Evolutionary conservation across 2,888 invertebrate species (phyloP).

Genomic region (Neoitamus cyanurus): DNA sequence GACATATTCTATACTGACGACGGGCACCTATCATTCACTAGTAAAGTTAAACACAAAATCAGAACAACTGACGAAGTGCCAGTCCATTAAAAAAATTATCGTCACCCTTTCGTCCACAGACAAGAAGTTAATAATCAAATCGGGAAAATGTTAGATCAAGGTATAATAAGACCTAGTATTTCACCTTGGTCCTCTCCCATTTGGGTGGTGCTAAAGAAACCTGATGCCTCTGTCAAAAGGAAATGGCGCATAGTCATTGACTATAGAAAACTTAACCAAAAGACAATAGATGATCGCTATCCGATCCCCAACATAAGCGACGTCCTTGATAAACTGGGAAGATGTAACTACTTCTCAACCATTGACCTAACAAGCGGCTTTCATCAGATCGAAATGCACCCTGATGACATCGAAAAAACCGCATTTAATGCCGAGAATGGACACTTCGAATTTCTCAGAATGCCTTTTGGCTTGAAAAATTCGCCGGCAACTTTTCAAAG

Average conservation of each 20-base stretch:
- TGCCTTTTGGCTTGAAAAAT: background rate
- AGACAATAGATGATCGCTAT: background rate
- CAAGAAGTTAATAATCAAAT: background rate
- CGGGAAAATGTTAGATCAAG: background rate
- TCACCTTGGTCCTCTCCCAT: background rate
- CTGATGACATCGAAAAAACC: background rate
- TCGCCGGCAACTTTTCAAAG: too few species aligned
- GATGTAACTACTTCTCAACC: too few species aligned
- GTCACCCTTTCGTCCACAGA: background rate
- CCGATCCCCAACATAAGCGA: too few species aligned
- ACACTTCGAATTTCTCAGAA: background rate
- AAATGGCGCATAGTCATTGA: conserved; percentile 6
- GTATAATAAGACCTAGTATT: background rate
- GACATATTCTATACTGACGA: too few species aligned
- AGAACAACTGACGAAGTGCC: too few species aligned
- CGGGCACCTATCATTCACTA: too few species aligned
- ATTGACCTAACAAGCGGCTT: background rate
- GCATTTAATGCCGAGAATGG: background rate
- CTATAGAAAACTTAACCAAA: background rate
- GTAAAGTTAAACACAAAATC: too few species aligned
- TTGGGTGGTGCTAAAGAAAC: background rate
- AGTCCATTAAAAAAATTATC: too few species aligned
- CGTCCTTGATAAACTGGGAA: too few species aligned
- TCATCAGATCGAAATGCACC: background rate
- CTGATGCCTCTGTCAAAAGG: background rate